Evolutionary conservation across 2,113 vertebrate species (phyloP), one percentile per base, ranked within the genome.

Genomic region (Pelmatolapia mariae): DNA sequence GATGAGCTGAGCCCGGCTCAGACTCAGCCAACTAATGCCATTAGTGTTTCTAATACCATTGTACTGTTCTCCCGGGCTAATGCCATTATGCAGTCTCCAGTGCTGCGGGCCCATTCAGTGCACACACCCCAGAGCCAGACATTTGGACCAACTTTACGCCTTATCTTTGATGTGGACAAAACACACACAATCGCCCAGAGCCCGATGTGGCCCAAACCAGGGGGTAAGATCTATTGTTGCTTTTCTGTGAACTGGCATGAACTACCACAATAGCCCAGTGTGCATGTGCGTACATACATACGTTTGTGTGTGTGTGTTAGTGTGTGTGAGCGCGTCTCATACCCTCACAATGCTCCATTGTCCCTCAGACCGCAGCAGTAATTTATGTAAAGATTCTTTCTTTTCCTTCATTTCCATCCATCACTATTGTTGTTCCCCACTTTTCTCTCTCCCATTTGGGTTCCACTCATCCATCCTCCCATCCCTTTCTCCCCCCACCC

Each of bases 381-480:
- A 97, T 96, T 96, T 96, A 96, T 96, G 96, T 95, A 96, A 96
- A 96, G 96, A 96, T 91, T 93, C 93, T 91, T 87, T 93, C 86
- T 91, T 82, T 92, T 91, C 80, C 73, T 92, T 83, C 80, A 50
- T 91, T 89, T 93, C 92, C 92, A 87, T 94, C 89, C 83, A 3
- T 92, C 22, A 57, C 93, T 93, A 93, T 95, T 93, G 91, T 95
- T 89, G 61, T 89, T 83, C 89, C 85, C 85, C 83, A 59, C 82
- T 84, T 92, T 91, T 90, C 79, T 87, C 36, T 33, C 87, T 83
- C 29, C 79, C 36, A 68, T 73, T 87, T 91, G 91, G 85, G 89
- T 88, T 93, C 88, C 87, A 81, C 88, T 92, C 90, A 86, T 87
- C 86, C 22, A 66, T 66, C 83, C 84, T 63, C 43, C 50, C 38